A percentile compares a stretch with the other conserved stretches of the same genome.
Evolutionary conservation across 2,888 invertebrate species (phyloP).

Genomic region (Drosophila heteroneura): DNA sequence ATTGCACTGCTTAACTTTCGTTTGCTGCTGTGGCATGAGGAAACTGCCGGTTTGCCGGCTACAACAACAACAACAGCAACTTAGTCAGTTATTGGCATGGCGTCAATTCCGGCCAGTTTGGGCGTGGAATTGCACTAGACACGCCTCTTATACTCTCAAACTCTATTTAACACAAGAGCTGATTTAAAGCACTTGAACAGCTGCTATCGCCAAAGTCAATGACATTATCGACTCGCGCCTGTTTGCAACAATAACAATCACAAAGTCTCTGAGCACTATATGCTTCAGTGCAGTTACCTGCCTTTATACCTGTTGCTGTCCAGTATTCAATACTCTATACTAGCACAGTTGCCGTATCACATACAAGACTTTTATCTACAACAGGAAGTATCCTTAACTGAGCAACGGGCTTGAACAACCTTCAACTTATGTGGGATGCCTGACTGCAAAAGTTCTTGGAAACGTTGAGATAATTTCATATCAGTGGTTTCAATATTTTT

Average conservation of each 20-base stretch:
- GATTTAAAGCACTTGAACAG: slow-evolving; percentile 7
- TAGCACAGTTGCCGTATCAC: neutral
- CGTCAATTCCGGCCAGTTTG: slow-evolving; percentile 35
- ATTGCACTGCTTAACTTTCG: slow-evolving; percentile 72
- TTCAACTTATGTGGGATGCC: neutral
- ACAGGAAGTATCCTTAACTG: slow-evolving; percentile 15
- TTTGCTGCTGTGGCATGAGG: slow-evolving; percentile 65
- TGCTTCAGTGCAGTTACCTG: slow-evolving; percentile 11
- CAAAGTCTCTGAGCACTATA: slow-evolving; percentile 2
- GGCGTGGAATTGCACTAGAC: slow-evolving; percentile 40
- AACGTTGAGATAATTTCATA: neutral
- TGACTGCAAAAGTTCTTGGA: neutral
- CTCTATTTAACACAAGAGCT: slow-evolving; percentile 17
- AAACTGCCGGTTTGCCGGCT: slow-evolving; percentile 47
- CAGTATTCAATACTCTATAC: neutral
- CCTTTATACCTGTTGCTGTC: slow-evolving; percentile 16
- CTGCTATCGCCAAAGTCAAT: slow-evolving; percentile 32
- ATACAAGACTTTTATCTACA: slow-evolving; percentile 11
- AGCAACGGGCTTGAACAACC: too few relatives aligned
- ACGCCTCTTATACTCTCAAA: slow-evolving; percentile 33
- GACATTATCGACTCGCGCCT: slow-evolving; percentile 16
- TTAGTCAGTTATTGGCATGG: slow-evolving; percentile 15
- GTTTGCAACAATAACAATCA: slow-evolving; percentile 2
- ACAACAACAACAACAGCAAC: neutral
- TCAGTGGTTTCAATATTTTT: neutral